Base-by-base conservation (phyloP, 1,140 invertebrate species). In the Aphaenogaster ashmeadi region DNA sequence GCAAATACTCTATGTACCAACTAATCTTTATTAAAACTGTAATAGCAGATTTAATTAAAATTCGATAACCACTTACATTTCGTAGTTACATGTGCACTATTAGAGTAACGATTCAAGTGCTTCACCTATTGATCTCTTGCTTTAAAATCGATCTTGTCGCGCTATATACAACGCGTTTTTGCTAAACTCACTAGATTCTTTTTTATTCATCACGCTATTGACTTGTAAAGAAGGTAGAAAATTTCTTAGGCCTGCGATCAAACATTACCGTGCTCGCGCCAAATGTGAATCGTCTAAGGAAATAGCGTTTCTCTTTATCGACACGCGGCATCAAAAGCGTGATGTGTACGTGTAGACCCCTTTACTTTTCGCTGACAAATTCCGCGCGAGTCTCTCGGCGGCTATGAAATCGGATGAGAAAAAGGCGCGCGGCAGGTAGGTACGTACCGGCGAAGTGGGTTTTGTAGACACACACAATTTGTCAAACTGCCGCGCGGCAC, bases 381-480 rank as follows among this genome's bases (percentile, higher is more conserved):
- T 60, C 75, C 52, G 56, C 47, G 52, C 41, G 74, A 47, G 67
- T 52, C 69, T 79, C 72, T 74, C 60, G 83, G 11, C 71, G 84
- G 75, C 66, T 69, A 86, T 47, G 33, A 74, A 80, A 50, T 77
- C 50, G 69, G 56, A 13, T 27, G 62, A 71, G 56, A 77, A 80
- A 83, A 80, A 69, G 77, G 6, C 9, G 38, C 8, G 27, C 21
- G 77, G 44, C 77, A 56, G 66, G 88, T 33, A 80, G 36, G 75
- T 54, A 67, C 67, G 78, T 80, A 52, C 27, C 44, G 69, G 64
- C 66, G 79, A 88, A 81, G 62, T 79, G 62, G 84, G 75, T 87
- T 91, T 89, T 91, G 87, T 87, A 87, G 89, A 91, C 89, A 89
- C 86, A 91, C 81, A 86, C 89, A 91, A 91, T 91, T 91, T 91